Base-by-base conservation (phyloP, 2,888 invertebrate species). In the Panorpa germanica region DNA sequence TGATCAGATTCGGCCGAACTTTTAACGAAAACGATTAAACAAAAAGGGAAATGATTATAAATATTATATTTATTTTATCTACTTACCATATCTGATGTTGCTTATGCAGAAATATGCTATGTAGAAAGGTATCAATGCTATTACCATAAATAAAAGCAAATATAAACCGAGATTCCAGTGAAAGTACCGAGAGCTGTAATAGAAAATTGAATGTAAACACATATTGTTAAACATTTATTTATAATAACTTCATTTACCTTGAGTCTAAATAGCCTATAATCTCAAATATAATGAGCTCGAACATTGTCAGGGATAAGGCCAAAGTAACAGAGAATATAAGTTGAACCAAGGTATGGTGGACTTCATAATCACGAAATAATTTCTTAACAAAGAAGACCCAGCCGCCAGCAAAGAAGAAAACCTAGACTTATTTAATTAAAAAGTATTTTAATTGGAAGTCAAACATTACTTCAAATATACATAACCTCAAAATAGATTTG, bases 341-440 rank as follows among this genome's bases (percentile, higher is more conserved):
- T 52, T 96, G 88, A 3, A 98, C 93, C 34, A 88, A 61, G 35
- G 81, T 70, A 49, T 96, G 90, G 43, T 91, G 85, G 4, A 95
- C 88, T 61, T 98, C 96, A 60, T 98, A 98, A 50, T 98, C 90
- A 39, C 83, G 72, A 50, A 96, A 98, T 25, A 98, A 61, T 53
- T 91, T 83, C 52, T 91, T 95, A 44, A 95, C 82, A 49, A 98
- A 99, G 57, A 98, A 99, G 35, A 96, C 70, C 90, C 95, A 95
- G 34, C 96, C 96, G 37, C 91, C 90, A 32, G 78, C 71, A 53
- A 98, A 96, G 56, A 98, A 99, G 30, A 90, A 55, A 31, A 80
- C 65, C 91, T 95, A 56, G 20, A 66, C 55, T 30, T 26, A 39
- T 15, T 29, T 28, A 8, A 22, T 24, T 31, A 22, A 30, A 28